These are phyloP conservation scores for Corythornis leucogaster DNA, from an alignment of 2,797 vertebrate genomes.

Conservation along the genomic window DNA sequence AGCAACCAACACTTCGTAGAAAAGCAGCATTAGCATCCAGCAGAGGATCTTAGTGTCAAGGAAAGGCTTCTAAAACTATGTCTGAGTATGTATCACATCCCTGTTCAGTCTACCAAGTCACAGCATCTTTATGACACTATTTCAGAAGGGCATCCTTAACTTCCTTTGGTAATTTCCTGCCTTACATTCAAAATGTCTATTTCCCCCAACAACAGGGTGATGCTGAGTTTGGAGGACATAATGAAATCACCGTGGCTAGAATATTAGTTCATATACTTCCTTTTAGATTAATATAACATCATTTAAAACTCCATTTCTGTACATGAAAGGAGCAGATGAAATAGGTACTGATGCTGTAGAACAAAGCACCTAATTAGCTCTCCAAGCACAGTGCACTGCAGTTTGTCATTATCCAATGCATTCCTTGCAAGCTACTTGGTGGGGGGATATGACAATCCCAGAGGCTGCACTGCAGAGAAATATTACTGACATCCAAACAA, in stretches of 20 bases:
- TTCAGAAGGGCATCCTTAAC: background rate
- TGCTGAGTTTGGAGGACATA: background rate
- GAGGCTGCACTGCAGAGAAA: conserved; percentile 18
- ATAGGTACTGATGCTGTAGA: background rate
- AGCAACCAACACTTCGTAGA: background rate
- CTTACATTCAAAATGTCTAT: background rate
- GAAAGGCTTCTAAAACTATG: background rate
- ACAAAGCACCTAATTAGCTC: conserved; percentile 58
- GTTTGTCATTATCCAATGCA: conserved; percentile 34
- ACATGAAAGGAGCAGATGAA: background rate
- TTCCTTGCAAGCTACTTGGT: background rate
- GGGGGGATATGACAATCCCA: background rate
- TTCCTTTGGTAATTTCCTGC: background rate
- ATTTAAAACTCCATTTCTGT: background rate
- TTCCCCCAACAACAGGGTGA: background rate
- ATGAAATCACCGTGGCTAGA: background rate
- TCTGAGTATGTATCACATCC: background rate
- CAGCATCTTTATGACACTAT: background rate
- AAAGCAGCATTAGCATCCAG: background rate
- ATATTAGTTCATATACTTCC: background rate
- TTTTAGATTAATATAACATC: background rate
- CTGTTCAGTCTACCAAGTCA: background rate
- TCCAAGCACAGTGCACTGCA: conserved; percentile 39
- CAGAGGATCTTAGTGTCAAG: background rate
- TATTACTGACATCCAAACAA: background rate